Evolutionary conservation across 1,140 invertebrate species (phyloP).

Genomic region (Cyphomyrmex costatus): DNA sequence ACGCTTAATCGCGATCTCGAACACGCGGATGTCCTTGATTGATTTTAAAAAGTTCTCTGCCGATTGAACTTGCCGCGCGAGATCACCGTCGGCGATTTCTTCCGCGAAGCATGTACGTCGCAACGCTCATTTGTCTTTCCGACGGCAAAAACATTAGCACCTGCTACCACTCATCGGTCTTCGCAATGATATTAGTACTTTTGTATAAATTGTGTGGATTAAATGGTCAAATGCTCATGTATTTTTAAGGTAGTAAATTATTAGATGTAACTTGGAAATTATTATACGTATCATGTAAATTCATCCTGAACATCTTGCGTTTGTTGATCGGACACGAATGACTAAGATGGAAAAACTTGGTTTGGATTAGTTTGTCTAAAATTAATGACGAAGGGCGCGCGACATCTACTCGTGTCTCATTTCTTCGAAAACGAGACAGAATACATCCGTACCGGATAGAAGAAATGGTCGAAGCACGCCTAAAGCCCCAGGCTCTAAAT

Average conservation of each 20-base stretch:
- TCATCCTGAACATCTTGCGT: neutral
- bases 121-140: slow-evolving; percentile 42
- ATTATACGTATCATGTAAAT: neutral
- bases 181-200: slow-evolving; percentile 21
- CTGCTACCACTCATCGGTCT: slow-evolving; percentile 40
- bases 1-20: slow-evolving; percentile 62
- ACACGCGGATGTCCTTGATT: slow-evolving; percentile 57
- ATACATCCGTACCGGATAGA: slow-evolving; percentile 38
- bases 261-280: neutral
- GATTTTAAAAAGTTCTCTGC: slow-evolving; percentile 53
- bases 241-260: neutral
- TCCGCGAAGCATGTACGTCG: slow-evolving; percentile 42
- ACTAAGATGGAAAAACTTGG: neutral
- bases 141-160: slow-evolving; percentile 60
- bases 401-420: slow-evolving; percentile 23
- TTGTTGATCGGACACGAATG: neutral
- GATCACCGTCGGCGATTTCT: slow-evolving; percentile 51
- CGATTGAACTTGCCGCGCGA: slow-evolving; percentile 40
- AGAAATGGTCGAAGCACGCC: slow-evolving; percentile 42
- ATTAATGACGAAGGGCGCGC: slow-evolving; percentile 11
- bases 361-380: slow-evolving; percentile 21
- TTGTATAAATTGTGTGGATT: neutral
- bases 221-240: neutral
- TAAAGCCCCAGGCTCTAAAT: slow-evolving; percentile 53
- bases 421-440: slow-evolving; percentile 66